These are phyloP conservation scores for Anisognathus igniventris DNA, from an alignment of 2,797 vertebrate species.

Conservation along the genomic window DNA sequence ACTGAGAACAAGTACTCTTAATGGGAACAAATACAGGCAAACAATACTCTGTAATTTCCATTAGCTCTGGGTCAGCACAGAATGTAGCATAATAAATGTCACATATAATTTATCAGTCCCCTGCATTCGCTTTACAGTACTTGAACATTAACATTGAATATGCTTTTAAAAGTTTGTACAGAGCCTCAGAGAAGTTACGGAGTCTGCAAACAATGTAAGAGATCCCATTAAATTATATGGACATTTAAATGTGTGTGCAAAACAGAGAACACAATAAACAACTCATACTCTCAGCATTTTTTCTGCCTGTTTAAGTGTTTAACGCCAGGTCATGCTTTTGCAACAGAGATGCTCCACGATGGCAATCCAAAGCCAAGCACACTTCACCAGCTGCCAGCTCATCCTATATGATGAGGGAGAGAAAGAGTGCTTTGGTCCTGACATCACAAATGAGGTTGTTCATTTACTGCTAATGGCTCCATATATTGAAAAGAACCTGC, in stretches of 20 bases:
- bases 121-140: background rate
- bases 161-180: background rate
- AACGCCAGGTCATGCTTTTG: background rate
- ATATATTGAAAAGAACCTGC: background rate
- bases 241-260: background rate
- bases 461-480: background rate
- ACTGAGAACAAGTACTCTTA: background rate
- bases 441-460: background rate
- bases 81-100: slow-evolving; percentile 1
- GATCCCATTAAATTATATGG: background rate
- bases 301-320: background rate
- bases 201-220: background rate
- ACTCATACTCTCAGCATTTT: background rate
- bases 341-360: background rate
- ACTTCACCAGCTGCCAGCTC: background rate
- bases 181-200: background rate
- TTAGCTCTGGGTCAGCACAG: background rate
- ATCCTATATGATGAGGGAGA: background rate
- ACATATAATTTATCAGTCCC: background rate
- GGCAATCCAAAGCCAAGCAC: background rate
- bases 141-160: background rate
- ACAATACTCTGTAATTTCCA: background rate
- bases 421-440: background rate
- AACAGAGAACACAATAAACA: background rate
- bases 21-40: background rate